phyloP scores from a whole-genome alignment of 2,888 invertebrate genomes.

The Pycnomerus fuliginosus region DNA sequence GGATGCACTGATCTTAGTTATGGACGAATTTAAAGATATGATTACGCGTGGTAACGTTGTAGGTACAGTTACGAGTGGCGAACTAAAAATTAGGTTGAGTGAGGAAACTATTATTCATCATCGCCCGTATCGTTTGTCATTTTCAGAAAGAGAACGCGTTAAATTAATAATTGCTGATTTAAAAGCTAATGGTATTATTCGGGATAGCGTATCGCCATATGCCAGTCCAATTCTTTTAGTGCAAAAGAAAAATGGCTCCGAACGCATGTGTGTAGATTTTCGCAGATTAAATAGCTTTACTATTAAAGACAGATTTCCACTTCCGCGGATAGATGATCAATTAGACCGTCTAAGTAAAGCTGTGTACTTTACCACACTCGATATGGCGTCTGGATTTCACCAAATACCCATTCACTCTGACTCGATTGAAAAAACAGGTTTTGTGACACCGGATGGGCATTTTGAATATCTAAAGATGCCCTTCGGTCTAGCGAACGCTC shows the following conservation, averaged over 20 bases:
- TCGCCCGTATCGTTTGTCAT: too few species aligned
- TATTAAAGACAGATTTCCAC: slow-evolving; percentile 1
- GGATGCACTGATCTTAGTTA: too few species aligned
- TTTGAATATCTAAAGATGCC: background rate
- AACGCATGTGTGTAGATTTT: slow-evolving; percentile 1
- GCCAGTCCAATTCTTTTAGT: background rate
- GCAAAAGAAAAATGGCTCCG: background rate
- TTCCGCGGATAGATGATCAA: slow-evolving; percentile 2
- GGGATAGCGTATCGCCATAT: background rate
- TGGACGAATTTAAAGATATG: too few species aligned
- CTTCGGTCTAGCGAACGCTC: too few species aligned
- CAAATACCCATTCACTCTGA: background rate
- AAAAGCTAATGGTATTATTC: background rate
- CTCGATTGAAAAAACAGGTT: background rate
- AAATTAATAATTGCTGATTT: too few species aligned
- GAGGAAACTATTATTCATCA: too few species aligned
- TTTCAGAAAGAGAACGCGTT: too few species aligned
- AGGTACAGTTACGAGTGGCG: too few species aligned
- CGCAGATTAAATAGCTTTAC: background rate
- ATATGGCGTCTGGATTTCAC: background rate
- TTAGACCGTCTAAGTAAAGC: background rate
- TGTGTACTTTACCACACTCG: slow-evolving; percentile 2
- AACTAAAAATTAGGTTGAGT: too few species aligned
- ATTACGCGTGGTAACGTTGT: too few species aligned
- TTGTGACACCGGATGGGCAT: background rate